Base-by-base conservation (phyloP, 2,888 invertebrate genomes). In the Drosophila mercatorum region DNA sequence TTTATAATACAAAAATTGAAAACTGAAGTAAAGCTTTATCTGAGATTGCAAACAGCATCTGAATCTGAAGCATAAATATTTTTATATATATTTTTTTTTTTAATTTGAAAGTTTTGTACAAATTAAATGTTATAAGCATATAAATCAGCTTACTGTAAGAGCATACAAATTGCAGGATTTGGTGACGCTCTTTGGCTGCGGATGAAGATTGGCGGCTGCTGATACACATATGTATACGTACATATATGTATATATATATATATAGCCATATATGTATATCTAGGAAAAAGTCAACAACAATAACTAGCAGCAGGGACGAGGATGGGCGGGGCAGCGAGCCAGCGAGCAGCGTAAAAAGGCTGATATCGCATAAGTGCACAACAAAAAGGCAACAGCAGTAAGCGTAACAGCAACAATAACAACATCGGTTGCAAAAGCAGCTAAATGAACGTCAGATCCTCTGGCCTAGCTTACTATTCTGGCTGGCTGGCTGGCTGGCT, bases 311-410 rank as follows among this genome's bases (percentile, higher is more conserved):
- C 40, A 28, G n/a, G n/a, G 6, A 3, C 11, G 34, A 41, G 58
- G 41, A 26, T 3, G 40, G 6, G 52, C 22, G 31, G 31, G 6
- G 1, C 4, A 6, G 31, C 31, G 31, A 6, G 31, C 7, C 26
- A 43, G 59, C 31, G 62, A 57, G 51, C 56, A 70, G 61, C 62
- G 53, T 66, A 81, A 85, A 80, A 81, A 72, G 81, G 68, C 83
- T 88, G 86, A 80, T 80, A 83, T 82, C 83, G 81, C 88, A 89
- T 84, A 89, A 89, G 83, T 89, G 83, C 87, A 80, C 72, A 85
- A 72, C 72, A 73, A 74, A 75, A 75, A 71, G 17, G 51, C 49
- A 74, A 62, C 46, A 65, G 51, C 44, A 73, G 44, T 60, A 49
- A 64, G 49, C 43, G 52, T 28, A 63, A 65, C 53, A 76, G 28